Evolutionary conservation across 2,797 vertebrate species (phyloP), one percentile per base, ranked within the genome.

Genomic region (Phalanger gymnotis): DNA sequence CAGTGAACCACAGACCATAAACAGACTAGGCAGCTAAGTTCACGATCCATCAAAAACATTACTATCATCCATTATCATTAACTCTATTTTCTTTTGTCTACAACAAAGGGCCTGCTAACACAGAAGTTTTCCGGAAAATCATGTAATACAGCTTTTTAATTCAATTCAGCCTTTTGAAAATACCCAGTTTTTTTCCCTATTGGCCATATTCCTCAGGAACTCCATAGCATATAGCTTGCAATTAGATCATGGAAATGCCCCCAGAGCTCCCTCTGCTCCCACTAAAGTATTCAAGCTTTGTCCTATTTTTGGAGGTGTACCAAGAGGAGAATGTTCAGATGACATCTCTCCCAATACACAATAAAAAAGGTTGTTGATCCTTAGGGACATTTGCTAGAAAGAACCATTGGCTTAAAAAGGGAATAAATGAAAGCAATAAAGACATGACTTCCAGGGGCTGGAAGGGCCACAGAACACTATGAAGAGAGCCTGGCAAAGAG

Each of bases 1-100:
- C 92, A 92, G 91, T 92, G 92, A 97, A 98, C 97, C 96, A 95
- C 97, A 97, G 94, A 96, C 96, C 97, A 97, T 58, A 97, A 96
- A 95, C 73, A 9, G 53, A 96, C 93, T 90, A 97, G 95, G 57
- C 97, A 97, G 94, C 96, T 91, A 92, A 97, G 95, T 95, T 97
- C 97, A 93, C 5, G 28, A 96, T 96, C 96, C 58, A 56, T 91
- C 58, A 93, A 54, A 94, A 73, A 90, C 40, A 73, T 94, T 66
- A 55, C 95, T 89, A 95, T 97, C 96, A 94, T 66, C 58, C 90
- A 54, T 95, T 96, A 90, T 58, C 97, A 97, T 95, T 96, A 93
- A 97, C 54, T 92, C 34, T 11, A 66, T 90, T 96, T 96, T 97
- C 81, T 91, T 93, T 97, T 73, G 54, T 30, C 89, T 94, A 51